These are phyloP conservation scores for Pharmacophagus antenor DNA, from an alignment of 2,888 invertebrate genomes.

Conservation along the genomic window DNA sequence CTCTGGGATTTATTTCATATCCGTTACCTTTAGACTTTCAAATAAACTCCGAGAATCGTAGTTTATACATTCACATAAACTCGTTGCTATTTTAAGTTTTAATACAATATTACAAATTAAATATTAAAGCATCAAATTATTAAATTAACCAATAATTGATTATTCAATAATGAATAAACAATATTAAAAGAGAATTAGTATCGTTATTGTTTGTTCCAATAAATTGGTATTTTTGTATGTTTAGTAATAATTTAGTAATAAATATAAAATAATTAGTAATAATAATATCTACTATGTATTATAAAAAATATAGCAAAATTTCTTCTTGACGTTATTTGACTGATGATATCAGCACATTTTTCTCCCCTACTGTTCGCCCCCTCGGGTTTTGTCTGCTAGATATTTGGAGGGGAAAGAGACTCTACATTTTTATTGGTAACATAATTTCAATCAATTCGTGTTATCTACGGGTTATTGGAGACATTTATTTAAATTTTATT, in stretches of 20 bases:
- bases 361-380: constrained; percentile 51
- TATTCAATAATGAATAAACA: background rate
- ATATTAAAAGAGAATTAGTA: background rate
- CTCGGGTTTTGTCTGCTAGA: constrained; percentile 40
- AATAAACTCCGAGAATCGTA: background rate
- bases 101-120: background rate
- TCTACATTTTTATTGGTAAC: constrained; percentile 60
- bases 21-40: background rate
- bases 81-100: too few species aligned
- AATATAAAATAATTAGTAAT: background rate
- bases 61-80: too few species aligned
- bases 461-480: constrained; percentile 33
- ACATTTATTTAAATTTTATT: constrained; percentile 41
- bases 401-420: constrained; percentile 58
- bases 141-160: background rate
- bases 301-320: constrained; percentile 27
- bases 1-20: constrained; percentile 41
- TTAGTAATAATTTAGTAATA: too few species aligned
- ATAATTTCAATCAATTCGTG: constrained; percentile 63
- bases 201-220: too few species aligned
- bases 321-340: constrained; percentile 41
- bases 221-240: too few species aligned
- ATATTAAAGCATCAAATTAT: too few species aligned
- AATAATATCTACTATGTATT: background rate
- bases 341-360: constrained; percentile 60